A percentile compares a stretch with the other conserved stretches of the same genome.
Conservation (phyloP, 2,113 vertebrate species). For the Mustelus asterias region DNA sequence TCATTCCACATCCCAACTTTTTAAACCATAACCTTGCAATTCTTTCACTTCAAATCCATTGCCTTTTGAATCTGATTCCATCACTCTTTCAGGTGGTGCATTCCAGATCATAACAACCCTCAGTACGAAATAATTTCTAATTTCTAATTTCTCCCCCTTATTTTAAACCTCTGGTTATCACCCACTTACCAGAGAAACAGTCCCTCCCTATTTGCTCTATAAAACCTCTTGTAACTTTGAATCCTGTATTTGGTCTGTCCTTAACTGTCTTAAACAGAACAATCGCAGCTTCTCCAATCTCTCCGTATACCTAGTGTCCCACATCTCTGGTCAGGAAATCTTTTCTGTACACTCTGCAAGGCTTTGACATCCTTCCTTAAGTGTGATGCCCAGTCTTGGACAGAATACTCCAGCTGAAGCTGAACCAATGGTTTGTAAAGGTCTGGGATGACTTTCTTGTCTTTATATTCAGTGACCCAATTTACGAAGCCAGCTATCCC, state of each 20-base stretch:
- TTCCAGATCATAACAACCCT: not conserved
- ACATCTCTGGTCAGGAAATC: too few species aligned
- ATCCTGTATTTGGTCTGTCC: not conserved
- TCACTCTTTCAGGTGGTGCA: not conserved
- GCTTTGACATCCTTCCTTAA: not conserved
- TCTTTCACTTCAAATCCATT: not conserved
- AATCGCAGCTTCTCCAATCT: not conserved
- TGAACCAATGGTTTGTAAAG: not conserved
- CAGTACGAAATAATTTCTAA: too few species aligned
- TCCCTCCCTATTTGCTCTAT: not conserved
- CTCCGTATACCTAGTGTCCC: not conserved
- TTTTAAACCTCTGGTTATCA: too few species aligned
- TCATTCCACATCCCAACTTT: not conserved
- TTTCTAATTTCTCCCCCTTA: too few species aligned
- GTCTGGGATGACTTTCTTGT: not conserved
- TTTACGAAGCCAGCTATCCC: too few species aligned
- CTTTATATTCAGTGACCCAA: too few species aligned
- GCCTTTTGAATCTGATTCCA: not conserved
- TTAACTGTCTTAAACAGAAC: not conserved
- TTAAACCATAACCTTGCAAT: not conserved
- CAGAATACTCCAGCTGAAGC: not conserved
- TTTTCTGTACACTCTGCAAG: not conserved
- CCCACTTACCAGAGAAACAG: not conserved
- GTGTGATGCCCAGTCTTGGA: not conserved
- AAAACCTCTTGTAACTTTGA: not conserved